Conservation (phyloP, 2,113 vertebrate species). For the Onychorhynchus coronatus region DNA sequence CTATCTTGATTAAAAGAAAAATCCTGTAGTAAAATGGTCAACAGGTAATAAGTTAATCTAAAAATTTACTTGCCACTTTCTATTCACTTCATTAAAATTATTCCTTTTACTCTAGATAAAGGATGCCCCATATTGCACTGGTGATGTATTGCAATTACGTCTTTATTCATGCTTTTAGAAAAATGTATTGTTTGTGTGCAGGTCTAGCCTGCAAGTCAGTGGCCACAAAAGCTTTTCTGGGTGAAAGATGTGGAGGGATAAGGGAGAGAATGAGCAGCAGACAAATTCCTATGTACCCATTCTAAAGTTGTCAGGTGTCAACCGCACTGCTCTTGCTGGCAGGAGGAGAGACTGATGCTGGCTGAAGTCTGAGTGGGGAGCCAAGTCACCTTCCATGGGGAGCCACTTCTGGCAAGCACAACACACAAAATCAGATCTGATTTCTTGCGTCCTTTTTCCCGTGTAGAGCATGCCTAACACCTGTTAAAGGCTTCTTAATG, state of each 20-base stretch:
- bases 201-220: background rate
- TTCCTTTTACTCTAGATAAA: background rate
- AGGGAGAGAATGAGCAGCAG: background rate
- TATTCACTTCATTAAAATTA: background rate
- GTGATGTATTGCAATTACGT: background rate
- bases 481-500: background rate
- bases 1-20: background rate
- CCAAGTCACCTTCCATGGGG: accelerated
- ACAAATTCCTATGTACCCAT: background rate
- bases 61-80: background rate
- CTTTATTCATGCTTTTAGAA: background rate
- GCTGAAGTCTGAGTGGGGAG: background rate
- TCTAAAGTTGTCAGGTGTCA: background rate
- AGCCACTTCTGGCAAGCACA: accelerated
- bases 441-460: background rate
- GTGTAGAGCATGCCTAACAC: background rate
- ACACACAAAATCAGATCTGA: background rate
- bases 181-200: accelerated
- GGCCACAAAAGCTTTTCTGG: accelerated
- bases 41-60: background rate
- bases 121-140: background rate
- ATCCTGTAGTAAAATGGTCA: background rate
- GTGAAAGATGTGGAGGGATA: background rate
- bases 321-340: background rate
- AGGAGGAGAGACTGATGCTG: background rate